Evolutionary conservation across 2,797 vertebrate genomes (phyloP).

Genomic region (Lacerta bilineata): DNA sequence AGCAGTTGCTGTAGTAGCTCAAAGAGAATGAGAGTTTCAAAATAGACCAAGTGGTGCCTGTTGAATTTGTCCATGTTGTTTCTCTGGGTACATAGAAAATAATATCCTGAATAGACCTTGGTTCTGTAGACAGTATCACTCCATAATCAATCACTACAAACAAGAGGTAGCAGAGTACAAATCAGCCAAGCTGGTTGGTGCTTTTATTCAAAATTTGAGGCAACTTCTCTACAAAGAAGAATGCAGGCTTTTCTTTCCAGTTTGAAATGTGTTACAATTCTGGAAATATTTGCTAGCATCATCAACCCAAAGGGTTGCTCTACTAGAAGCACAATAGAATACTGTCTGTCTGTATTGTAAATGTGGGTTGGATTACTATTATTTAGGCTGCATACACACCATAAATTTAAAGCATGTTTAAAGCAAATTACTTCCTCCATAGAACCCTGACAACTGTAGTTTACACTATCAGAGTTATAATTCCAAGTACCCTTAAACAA

Average conservation of each 20-base stretch:
- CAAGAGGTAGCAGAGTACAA: background rate
- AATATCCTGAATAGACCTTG: background rate
- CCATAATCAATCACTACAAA: background rate
- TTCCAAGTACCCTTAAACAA: too few relatives aligned
- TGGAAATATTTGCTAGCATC: background rate
- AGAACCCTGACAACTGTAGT: too few relatives aligned
- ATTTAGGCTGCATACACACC: background rate
- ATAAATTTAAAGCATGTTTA: too few relatives aligned
- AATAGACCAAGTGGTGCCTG: background rate
- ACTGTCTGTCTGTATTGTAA: accelerated
- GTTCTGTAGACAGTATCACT: background rate
- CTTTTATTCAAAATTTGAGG: background rate
- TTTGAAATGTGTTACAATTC: background rate
- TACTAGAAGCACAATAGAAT: accelerated
- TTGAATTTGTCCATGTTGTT: background rate
- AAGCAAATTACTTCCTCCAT: too few relatives aligned
- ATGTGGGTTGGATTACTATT: background rate
- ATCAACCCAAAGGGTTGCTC: background rate
- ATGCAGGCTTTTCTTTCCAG: slow-evolving; percentile 14
- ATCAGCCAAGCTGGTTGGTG: background rate
- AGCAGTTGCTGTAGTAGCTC: background rate
- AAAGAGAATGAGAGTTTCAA: background rate
- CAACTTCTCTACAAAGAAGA: slow-evolving; percentile 33
- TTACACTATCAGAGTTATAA: too few relatives aligned
- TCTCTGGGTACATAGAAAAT: background rate